Percentiles rank a stretch among this genome's conserved stretches.
These are phyloP conservation scores for Catotricha subobsoleta DNA, from an alignment of 2,888 invertebrate species.

Conservation along the genomic window DNA sequence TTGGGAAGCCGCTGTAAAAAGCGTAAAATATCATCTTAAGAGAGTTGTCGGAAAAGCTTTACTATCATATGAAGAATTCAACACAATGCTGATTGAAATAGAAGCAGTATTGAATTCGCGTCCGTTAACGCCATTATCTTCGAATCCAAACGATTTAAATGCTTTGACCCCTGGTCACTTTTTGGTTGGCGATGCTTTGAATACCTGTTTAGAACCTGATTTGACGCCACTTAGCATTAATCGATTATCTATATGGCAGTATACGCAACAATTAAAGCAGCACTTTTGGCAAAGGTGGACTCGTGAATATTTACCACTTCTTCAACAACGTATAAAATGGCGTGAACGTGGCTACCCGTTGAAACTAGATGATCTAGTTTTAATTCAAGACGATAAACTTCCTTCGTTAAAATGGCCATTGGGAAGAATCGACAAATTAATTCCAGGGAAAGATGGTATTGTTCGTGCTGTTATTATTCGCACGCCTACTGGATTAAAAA, in stretches of 20 bases:
- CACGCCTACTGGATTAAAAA: too few relatives aligned
- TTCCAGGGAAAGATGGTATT: neutral
- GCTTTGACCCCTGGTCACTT: slow-evolving; percentile 12
- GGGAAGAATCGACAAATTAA: neutral
- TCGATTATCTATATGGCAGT: neutral
- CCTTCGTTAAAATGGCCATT: neutral
- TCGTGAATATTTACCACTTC: neutral
- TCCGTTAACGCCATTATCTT: slow-evolving; percentile 11
- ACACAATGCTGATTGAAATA: slow-evolving; percentile 9
- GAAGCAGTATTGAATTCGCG: slow-evolving; percentile 15
- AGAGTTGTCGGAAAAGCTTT: slow-evolving; percentile 4
- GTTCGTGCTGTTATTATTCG: neutral
- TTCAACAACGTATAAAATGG: neutral
- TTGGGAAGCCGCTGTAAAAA: slow-evolving; percentile 11
- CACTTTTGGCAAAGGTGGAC: neutral
- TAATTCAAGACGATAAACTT: neutral
- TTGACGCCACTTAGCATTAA: neutral
- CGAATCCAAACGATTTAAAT: slow-evolving; percentile 12
- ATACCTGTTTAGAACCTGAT: neutral
- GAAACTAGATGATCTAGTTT: neutral
- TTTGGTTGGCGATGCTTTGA: slow-evolving; percentile 11
- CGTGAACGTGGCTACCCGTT: neutral
- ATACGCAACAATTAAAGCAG: neutral
- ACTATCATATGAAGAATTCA: slow-evolving; percentile 6
- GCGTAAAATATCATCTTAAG: slow-evolving; percentile 9